phyloP scores from a whole-genome alignment of 2,113 vertebrate genomes.

The Ranitomeya variabilis region DNA sequence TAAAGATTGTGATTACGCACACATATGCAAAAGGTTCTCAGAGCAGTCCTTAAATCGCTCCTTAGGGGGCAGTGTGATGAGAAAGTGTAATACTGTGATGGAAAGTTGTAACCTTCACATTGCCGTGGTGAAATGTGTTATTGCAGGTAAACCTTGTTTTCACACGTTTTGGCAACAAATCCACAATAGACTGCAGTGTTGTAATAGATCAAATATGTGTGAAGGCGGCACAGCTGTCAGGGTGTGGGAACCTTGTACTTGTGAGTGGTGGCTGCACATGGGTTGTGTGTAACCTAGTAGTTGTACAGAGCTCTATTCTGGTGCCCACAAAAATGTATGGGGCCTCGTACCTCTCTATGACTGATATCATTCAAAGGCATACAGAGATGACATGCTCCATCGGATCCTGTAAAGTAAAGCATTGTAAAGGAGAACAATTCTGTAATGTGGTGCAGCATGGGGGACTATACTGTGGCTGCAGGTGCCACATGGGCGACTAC shows the following conservation, averaged over 20 bases:
- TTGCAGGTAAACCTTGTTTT: background rate
- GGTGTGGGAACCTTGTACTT: background rate
- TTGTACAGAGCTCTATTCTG: too few relatives aligned
- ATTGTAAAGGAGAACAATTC: too few relatives aligned
- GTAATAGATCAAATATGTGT: background rate
- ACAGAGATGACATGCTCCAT: too few relatives aligned
- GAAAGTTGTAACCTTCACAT: background rate
- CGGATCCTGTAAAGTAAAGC: too few relatives aligned
- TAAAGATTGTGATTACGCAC: background rate
- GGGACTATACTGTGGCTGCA: too few relatives aligned
- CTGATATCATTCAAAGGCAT: too few relatives aligned
- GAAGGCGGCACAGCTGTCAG: background rate
- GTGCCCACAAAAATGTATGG: too few relatives aligned
- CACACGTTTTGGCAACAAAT: background rate
- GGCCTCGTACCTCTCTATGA: too few relatives aligned
- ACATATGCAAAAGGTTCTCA: background rate
- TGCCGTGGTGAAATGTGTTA: background rate
- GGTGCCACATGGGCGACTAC: too few relatives aligned
- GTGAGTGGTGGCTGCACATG: background rate
- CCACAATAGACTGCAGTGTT: background rate
- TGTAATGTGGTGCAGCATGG: too few relatives aligned
- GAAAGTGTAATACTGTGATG: background rate
- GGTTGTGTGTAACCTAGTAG: too few relatives aligned
- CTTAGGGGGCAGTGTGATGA: background rate
- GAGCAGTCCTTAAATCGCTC: background rate